Evolutionary conservation across 2,888 invertebrate species (phyloP).

Genomic region (Lymantria dispar): DNA sequence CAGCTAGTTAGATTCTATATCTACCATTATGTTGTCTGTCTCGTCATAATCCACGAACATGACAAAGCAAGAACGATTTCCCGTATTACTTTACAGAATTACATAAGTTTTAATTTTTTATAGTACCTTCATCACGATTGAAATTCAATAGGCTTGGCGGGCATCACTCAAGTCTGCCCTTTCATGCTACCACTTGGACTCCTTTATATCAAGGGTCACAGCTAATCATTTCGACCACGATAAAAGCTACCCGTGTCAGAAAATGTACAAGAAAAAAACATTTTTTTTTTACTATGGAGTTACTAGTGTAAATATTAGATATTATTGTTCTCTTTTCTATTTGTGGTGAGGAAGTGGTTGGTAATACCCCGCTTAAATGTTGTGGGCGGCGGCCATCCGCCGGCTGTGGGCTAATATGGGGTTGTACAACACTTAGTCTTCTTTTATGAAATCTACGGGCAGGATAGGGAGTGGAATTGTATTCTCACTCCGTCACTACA

Average conservation of each 20-base stretch:
- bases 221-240: not conserved
- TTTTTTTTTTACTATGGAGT: not conserved
- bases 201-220: not conserved
- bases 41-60: no score
- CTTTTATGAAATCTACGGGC: no score
- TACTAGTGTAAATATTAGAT: not conserved
- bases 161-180: slow-evolving; percentile 18
- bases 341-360: no score
- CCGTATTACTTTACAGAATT: not conserved
- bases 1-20: no score
- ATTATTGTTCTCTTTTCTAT: no score
- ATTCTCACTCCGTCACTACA: no score
- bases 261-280: not conserved
- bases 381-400: no score
- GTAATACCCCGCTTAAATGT: no score
- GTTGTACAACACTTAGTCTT: no score
- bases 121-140: slow-evolving; percentile 12
- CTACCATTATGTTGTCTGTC: no score
- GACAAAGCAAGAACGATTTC: not conserved
- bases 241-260: not conserved
- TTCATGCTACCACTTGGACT: not conserved
- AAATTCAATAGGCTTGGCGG: slow-evolving; percentile 18
- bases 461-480: no score
- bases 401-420: no score
- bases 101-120: not conserved